Conservation (phyloP, 2,113 vertebrate species). For the Manacus vitellinus region DNA sequence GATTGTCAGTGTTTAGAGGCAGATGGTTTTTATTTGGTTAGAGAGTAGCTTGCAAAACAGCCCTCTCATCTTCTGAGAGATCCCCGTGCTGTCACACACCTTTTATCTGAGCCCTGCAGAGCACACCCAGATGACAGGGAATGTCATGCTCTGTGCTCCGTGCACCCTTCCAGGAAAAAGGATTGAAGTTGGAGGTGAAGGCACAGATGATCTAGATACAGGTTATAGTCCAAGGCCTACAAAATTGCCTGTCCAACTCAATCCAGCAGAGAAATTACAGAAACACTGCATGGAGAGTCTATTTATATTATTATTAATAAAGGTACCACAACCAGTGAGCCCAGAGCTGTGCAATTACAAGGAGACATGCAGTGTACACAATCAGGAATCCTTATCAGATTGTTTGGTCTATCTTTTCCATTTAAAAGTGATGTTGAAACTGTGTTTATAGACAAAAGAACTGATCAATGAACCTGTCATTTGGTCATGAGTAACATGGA, state of each 20-base stretch:
- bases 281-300: not conserved
- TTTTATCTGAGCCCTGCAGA: not conserved
- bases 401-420: conserved; percentile 65
- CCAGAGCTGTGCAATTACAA: conserved; percentile 1
- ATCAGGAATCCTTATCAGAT: conserved; percentile 55
- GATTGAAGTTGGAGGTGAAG: not conserved
- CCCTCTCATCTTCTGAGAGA: not conserved
- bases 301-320: conserved; percentile 36
- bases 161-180: not conserved
- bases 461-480: conserved; percentile 38
- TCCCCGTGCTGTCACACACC: not conserved
- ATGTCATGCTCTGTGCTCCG: fast-evolving
- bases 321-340: conserved; percentile 5
- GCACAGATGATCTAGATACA: not conserved
- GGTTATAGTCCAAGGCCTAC: not conserved
- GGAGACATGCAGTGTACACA: conserved; percentile 60
- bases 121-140: not conserved
- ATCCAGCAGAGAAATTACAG: not conserved
- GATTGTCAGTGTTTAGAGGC: not conserved
- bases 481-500: not conserved
- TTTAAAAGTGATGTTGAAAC: conserved; percentile 66
- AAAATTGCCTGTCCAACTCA: not conserved
- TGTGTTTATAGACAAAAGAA: conserved; percentile 36
- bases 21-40: not conserved
- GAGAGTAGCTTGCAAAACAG: not conserved